These are phyloP conservation scores for Solea solea DNA, from an alignment of 2,113 vertebrate species.

Conservation along the genomic window DNA sequence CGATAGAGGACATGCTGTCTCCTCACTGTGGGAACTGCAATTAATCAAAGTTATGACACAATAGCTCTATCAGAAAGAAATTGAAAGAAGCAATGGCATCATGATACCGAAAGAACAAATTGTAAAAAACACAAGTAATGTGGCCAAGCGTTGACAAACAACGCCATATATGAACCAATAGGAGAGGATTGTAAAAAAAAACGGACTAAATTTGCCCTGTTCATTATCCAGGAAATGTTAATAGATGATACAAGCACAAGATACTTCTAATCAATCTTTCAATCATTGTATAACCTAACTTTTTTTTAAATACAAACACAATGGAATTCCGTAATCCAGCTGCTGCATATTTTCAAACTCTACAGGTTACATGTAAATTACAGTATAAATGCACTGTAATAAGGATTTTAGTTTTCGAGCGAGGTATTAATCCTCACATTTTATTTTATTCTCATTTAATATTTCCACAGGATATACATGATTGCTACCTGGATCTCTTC, in stretches of 20 bases:
- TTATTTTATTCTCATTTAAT: neutral
- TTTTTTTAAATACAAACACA: neutral
- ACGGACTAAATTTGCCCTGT: no score
- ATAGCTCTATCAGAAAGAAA: slow-evolving; percentile 41
- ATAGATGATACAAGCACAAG: slow-evolving; percentile 1
- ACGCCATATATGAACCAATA: neutral
- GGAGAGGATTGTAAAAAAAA: slow-evolving; percentile 3
- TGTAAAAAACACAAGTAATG: slow-evolving; percentile 25
- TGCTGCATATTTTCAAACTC: no score
- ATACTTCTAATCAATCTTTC: neutral
- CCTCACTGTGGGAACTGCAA: slow-evolving; percentile 64
- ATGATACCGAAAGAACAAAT: slow-evolving; percentile 47
- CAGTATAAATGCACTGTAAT: neutral
- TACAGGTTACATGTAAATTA: no score
- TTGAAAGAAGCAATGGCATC: slow-evolving; percentile 26
- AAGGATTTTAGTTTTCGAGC: neutral
- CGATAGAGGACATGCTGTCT: slow-evolving; percentile 65
- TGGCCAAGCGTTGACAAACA: slow-evolving; percentile 3
- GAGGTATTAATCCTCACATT: neutral
- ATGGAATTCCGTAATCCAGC: no score
- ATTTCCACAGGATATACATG: slow-evolving; percentile 86
- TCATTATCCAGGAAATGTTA: neutral
- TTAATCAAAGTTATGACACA: slow-evolving; percentile 64
- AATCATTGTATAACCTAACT: no score
- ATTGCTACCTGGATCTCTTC: slow-evolving; percentile 95